Evolutionary conservation across 1,140 invertebrate genomes (phyloP), one percentile per base, ranked within the genome.

Genomic region (Bombus confusus): DNA sequence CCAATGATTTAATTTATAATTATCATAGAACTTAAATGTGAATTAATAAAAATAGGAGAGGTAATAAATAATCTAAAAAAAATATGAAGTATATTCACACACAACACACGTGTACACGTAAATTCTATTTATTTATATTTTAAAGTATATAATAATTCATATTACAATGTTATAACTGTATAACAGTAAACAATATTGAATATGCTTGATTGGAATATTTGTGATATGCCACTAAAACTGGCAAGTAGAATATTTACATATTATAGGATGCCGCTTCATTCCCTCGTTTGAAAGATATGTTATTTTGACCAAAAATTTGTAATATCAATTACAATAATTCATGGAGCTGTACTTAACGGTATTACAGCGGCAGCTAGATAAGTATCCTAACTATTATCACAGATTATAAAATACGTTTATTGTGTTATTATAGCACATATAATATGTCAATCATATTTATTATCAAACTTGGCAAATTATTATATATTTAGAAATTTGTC

Each of bases 331-430:
- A 75, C 75, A 80, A 78, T 79, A 86, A 87, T 87, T 90, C 81
- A 74, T 87, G 80, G 91, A 91, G 89, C 81, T 91, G 88, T 89
- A 91, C 78, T 85, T 92, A 91, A 91, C 89, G 84, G 87, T 93
- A 93, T 90, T 92, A 92, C 87, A 92, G 88, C 93, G 92, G 91
- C 91, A 94, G 92, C 90, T 91, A 89, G 82, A 87, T 90, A 85
- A 87, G 85, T 92, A 92, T 91, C 91, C 94, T 92, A 93, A 94
- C 93, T 94, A 94, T 93, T 94, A 94, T 94, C 94, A 94, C 94
- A 94, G 94, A 94, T 94, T 93, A 93, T 93, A 91, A 94, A 93
- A 94, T 92, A 93, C 92, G 93, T 92, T 84, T 93, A 93, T 93
- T 91, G 91, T 91, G 89, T 91, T 88, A 93, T 92, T 88, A 93